A percentile compares a stretch with the other conserved stretches of the same genome.
phyloP scores from a whole-genome alignment of 2,113 vertebrate genomes.

The Barnardius zonarius region DNA sequence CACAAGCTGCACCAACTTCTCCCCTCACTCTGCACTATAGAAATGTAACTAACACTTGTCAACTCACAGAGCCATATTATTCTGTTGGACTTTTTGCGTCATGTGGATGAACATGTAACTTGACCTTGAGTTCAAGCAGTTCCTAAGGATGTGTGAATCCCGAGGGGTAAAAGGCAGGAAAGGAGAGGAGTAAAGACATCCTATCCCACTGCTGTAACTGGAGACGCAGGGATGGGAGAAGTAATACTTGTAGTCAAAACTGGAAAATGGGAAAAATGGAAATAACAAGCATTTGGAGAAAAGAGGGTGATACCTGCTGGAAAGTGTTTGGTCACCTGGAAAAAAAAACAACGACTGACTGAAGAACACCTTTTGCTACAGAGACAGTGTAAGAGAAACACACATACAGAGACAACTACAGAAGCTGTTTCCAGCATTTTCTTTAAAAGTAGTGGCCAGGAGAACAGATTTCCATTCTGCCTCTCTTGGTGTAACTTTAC shows the following conservation, averaged over 20 bases:
- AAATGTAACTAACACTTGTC: background rate
- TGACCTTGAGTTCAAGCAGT: background rate
- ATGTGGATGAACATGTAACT: background rate
- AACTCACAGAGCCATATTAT: background rate
- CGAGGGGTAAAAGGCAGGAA: background rate
- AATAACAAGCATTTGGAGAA: background rate
- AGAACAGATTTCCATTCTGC: background rate
- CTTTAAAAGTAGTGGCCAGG: background rate
- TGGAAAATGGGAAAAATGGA: background rate
- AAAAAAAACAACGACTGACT: background rate
- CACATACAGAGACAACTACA: background rate
- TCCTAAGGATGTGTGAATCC: background rate
- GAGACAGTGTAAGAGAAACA: background rate
- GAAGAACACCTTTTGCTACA: background rate
- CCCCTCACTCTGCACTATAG: accelerated
- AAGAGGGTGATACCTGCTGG: background rate
- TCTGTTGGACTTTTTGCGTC: background rate
- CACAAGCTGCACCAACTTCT: background rate
- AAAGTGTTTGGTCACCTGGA: background rate
- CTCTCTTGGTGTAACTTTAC: background rate
- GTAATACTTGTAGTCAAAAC: background rate
- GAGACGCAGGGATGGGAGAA: background rate
- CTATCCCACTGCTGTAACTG: background rate
- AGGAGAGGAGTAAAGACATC: background rate
- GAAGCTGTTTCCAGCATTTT: background rate